A percentile compares a stretch with the other conserved stretches of the same genome.
These are phyloP conservation scores for Botia kubotai DNA, from an alignment of 2,797 vertebrate genomes.

Conservation along the genomic window DNA sequence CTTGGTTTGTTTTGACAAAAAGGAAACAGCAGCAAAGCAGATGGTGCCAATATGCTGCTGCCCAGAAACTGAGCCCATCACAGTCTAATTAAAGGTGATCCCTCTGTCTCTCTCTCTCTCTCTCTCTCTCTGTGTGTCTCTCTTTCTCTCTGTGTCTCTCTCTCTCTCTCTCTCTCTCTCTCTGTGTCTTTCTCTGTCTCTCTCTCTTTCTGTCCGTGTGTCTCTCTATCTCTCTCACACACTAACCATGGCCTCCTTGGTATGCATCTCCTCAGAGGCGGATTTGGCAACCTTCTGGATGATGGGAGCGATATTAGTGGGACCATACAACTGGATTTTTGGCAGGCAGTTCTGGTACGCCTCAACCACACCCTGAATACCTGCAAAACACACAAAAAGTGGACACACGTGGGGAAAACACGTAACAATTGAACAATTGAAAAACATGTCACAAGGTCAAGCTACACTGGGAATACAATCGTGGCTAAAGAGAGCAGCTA, in stretches of 20 bases:
- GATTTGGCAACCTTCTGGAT: slow-evolving; percentile 98
- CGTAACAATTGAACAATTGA: not conserved
- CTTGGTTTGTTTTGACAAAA: not conserved
- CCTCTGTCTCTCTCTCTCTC: not conserved
- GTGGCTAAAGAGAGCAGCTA: too few species aligned
- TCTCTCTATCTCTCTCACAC: not conserved
- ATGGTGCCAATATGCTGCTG: slow-evolving; percentile 12
- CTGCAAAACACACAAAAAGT: slow-evolving; percentile 76
- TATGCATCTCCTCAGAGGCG: slow-evolving; percentile 97
- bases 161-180: not conserved
- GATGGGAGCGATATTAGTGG: slow-evolving; percentile 98
- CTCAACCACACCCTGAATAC: slow-evolving; percentile 98
- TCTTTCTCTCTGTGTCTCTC: slow-evolving; percentile 12
- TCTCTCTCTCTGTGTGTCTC: not conserved
- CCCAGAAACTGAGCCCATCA: not conserved
- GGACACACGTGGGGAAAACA: not conserved
- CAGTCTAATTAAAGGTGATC: slow-evolving; percentile 19
- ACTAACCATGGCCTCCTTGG: slow-evolving; percentile 95
- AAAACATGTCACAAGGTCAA: not conserved
- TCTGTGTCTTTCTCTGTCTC: not conserved
- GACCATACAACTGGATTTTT: slow-evolving; percentile 96
- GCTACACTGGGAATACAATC: not conserved
- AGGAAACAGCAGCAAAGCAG: slow-evolving; percentile 18
- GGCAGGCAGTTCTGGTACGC: slow-evolving; percentile 98
- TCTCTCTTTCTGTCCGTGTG: not conserved